Conservation (phyloP, 2,888 invertebrate genomes). For the Drosophila fungiperda region DNA sequence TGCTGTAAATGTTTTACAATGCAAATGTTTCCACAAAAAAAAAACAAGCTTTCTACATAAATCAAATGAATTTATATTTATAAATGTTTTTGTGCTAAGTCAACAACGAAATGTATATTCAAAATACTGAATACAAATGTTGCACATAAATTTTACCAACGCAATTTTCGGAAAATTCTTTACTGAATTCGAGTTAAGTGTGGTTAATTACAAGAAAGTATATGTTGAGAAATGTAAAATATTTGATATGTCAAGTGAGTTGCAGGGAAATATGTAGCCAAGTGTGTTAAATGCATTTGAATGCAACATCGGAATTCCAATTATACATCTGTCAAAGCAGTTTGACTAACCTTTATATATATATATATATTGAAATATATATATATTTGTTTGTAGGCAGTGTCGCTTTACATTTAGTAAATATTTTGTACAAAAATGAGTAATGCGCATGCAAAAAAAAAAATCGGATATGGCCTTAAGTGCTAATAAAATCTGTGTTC, state of each 20-base stretch:
- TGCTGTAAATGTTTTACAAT: conserved; percentile 24
- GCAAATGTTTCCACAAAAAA: conserved; percentile 3
- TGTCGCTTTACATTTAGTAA: conserved; percentile 5
- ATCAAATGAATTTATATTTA: conserved; percentile 28
- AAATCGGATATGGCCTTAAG: conserved; percentile 33
- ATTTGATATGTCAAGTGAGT: background rate
- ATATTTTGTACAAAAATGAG: conserved; percentile 21
- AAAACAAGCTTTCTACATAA: conserved; percentile 26
- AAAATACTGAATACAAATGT: conserved; percentile 8
- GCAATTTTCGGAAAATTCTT: background rate
- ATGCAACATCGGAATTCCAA: background rate
- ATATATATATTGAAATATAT: background rate
- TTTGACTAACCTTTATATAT: background rate
- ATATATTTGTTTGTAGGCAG: background rate
- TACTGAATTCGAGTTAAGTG: background rate
- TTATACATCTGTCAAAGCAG: conserved; percentile 1
- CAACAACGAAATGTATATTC: conserved; percentile 24
- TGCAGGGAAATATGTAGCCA: background rate
- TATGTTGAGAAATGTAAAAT: background rate
- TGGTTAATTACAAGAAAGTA: background rate
- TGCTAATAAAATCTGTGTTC: conserved; percentile 53
- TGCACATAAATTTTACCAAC: background rate
- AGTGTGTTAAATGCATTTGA: background rate
- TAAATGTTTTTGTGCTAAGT: conserved; percentile 12
- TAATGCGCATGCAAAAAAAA: background rate